Base-by-base conservation (phyloP, 2,888 invertebrate species). In the Eilema griseolum region DNA sequence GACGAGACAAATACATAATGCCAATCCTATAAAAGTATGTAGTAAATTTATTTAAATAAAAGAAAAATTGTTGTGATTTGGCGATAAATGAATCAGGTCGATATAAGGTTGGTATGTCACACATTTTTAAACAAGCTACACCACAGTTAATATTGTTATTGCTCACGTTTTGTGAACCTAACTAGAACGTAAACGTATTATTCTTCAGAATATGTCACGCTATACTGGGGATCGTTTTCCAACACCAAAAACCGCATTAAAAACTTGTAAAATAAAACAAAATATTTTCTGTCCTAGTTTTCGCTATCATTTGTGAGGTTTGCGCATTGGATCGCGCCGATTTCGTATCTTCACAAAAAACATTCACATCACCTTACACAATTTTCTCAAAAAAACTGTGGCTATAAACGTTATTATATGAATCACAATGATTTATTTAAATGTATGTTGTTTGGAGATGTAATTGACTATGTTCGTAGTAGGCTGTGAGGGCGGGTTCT, bases 251-350 rank as follows among this genome's bases (percentile, higher is more conserved):
- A 57, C 67, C 66, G 59, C 33, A 62, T 67, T 56, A 74, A 67
- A 73, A 61, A 74, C 62, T 70, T 31, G 69, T 62, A 60, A 74
- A 72, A 74, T 41, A 24, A 70, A 79, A 73, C 84, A 31, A n/a
- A 84, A 83, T 69, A 78, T 80, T 82, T 84, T 83, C 85, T 84
- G 88, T 81, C 85, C 90, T 83, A 90, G 87, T 90, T 91, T 89
- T 89, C 84, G 76, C 85, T 85, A 84, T 85, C 86, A 82, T 89
- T 89, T 83, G 86, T 86, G 88, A 88, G 92, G 90, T 92, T 92
- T 95, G 95, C 95, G 95, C 95, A 95, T 92, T 89, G 90, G 86
- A 88, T 86, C 90, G 94, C 94, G 94, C 92, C 90, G 92, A 85
- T 90, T 89, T 88, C 86, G 81, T 86, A 81, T 79, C 81, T 86